Percentiles rank a stretch among this genome's conserved stretches.
Conservation (phyloP, 2,888 invertebrate species). For the Autographa pulchrina region DNA sequence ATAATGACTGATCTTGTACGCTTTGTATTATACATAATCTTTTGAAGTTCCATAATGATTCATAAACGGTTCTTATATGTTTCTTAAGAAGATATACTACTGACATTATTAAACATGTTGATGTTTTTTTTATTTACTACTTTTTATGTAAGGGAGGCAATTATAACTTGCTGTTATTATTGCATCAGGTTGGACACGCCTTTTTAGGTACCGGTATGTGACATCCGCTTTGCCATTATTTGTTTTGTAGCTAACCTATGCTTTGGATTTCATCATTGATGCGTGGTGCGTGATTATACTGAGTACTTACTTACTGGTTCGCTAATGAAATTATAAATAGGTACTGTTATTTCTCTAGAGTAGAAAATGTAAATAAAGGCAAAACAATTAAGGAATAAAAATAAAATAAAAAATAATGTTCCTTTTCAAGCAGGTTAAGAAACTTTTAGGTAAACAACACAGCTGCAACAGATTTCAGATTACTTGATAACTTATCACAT, state of each 20-base stretch:
- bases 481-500: slow-evolving; percentile 30
- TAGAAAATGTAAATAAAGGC: no score
- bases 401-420: background rate
- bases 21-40: slow-evolving; percentile 7
- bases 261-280: no score
- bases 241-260: no score
- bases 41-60: background rate
- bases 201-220: background rate
- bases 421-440: no score
- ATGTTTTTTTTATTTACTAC: background rate
- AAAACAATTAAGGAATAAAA: no score
- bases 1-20: slow-evolving; percentile 25
- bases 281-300: no score
- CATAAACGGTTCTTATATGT: background rate
- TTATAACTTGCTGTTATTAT: slow-evolving; percentile 33
- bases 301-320: no score
- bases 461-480: slow-evolving; percentile 6
- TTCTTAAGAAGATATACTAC: background rate
- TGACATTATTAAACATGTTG: background rate
- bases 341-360: no score
- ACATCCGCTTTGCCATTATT: no score
- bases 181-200: background rate
- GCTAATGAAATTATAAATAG: no score
- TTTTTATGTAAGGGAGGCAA: no score
- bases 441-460: background rate